Evolutionary conservation across 2,888 invertebrate genomes (phyloP).

Genomic region (Eilema sororculum): DNA sequence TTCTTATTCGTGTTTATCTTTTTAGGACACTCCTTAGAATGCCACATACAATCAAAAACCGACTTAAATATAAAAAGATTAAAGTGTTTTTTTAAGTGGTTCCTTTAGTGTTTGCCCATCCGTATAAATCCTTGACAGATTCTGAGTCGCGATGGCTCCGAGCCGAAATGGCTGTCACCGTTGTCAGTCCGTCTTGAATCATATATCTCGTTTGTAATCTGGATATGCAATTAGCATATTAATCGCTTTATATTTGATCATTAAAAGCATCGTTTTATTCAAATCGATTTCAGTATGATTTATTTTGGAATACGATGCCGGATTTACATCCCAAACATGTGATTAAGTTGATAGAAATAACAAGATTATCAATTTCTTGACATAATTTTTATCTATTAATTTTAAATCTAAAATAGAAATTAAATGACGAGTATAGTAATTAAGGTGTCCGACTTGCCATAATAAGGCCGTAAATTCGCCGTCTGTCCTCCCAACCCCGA

Average conservation of each 20-base stretch:
- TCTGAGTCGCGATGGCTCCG: constrained; percentile 50
- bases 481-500: not conserved
- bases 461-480: too few species aligned
- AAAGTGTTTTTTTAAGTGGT: constrained; percentile 25
- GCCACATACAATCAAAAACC: constrained; percentile 16
- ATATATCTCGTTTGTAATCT: constrained; percentile 73
- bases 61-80: constrained; percentile 12
- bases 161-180: constrained; percentile 50
- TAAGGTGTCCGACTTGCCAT: not conserved
- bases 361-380: constrained; percentile 34
- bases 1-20: constrained; percentile 65
- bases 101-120: constrained; percentile 33
- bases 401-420: not conserved
- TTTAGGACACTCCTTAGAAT: constrained; percentile 43
- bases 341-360: constrained; percentile 31
- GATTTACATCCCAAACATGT: constrained; percentile 34
- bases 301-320: constrained; percentile 40
- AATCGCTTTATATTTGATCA: constrained; percentile 72
- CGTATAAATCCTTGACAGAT: constrained; percentile 53
- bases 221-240: constrained; percentile 79
- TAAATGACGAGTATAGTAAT: not conserved
- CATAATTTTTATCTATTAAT: constrained; percentile 25
- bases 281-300: constrained; percentile 52
- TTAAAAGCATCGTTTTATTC: constrained; percentile 49
- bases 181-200: constrained; percentile 60